phyloP scores from a whole-genome alignment of 2,113 vertebrate species.

The Cyphomyrus plagiostoma region DNA sequence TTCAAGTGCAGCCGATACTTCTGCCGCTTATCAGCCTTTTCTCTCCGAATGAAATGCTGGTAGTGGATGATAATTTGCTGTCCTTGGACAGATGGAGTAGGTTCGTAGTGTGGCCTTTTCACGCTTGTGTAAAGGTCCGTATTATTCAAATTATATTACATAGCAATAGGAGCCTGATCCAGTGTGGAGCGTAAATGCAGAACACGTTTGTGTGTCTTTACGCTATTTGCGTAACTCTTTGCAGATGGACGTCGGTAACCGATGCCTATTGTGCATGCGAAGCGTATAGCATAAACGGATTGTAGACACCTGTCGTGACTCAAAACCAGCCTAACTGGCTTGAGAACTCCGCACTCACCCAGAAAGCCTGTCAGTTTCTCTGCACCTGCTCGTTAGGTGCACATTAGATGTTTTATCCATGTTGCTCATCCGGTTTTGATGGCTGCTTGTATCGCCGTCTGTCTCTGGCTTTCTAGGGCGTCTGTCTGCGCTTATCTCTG shows the following conservation, averaged over 20 bases:
- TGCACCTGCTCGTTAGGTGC: background rate
- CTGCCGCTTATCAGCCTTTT: background rate
- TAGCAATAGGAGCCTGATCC: background rate
- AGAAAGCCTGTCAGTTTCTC: background rate
- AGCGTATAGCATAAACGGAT: background rate
- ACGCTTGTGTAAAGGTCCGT: background rate
- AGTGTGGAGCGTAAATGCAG: slow-evolving; percentile 29
- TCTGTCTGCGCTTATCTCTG: background rate
- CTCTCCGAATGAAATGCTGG: background rate
- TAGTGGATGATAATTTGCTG: background rate
- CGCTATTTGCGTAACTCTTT: background rate
- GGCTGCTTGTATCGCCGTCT: background rate
- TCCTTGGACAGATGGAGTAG: slow-evolving; percentile 46
- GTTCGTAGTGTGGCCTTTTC: slow-evolving; percentile 23
- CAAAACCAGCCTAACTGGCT: background rate
- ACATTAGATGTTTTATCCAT: background rate
- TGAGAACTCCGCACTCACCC: background rate
- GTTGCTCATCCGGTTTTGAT: background rate
- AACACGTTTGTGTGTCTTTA: background rate
- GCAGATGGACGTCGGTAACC: background rate
- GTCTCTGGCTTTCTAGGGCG: background rate
- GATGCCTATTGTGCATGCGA: background rate
- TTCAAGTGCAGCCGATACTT: background rate
- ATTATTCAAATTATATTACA: background rate
- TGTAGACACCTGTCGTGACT: background rate